A percentile compares a stretch with the other conserved stretches of the same genome.
Evolutionary conservation across 2,113 vertebrate genomes (phyloP).

Genomic region (Pseudorhombus dupliciocellatus): DNA sequence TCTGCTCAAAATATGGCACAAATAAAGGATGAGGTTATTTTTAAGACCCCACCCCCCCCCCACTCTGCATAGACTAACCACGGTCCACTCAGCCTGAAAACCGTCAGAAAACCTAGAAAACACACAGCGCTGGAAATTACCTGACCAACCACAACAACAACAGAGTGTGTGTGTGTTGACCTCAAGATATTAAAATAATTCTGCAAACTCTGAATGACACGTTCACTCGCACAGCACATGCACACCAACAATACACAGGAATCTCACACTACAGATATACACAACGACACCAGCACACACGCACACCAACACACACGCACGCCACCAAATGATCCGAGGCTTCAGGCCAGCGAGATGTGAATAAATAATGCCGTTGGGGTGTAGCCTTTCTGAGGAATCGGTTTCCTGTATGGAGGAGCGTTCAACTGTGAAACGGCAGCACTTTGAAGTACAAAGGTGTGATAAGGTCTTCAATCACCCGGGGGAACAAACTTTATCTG

Average conservation of each 20-base stretch:
- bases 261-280: background rate
- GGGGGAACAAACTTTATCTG: constrained; percentile 21
- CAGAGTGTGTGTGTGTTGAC: constrained; percentile 9
- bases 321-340: constrained; percentile 1
- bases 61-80: background rate
- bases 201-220: background rate
- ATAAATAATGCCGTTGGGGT: constrained; percentile 53
- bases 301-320: background rate
- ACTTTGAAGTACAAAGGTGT: constrained; percentile 44
- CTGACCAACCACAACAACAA: constrained; percentile 23
- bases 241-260: background rate
- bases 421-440: constrained; percentile 43
- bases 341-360: constrained; percentile 15
- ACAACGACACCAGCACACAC: background rate
- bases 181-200: constrained; percentile 1
- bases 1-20: background rate
- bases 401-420: constrained; percentile 25
- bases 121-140: constrained; percentile 16
- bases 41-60: background rate
- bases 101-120: constrained; percentile 5
- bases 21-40: background rate
- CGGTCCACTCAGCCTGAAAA: constrained; percentile 16
- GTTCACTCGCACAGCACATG: constrained; percentile 11
- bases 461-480: constrained; percentile 38
- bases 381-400: constrained; percentile 35